Evolutionary conservation across 2,888 invertebrate genomes (phyloP), one percentile per base, ranked within the genome.

Genomic region (Metallyticus violacea): DNA sequence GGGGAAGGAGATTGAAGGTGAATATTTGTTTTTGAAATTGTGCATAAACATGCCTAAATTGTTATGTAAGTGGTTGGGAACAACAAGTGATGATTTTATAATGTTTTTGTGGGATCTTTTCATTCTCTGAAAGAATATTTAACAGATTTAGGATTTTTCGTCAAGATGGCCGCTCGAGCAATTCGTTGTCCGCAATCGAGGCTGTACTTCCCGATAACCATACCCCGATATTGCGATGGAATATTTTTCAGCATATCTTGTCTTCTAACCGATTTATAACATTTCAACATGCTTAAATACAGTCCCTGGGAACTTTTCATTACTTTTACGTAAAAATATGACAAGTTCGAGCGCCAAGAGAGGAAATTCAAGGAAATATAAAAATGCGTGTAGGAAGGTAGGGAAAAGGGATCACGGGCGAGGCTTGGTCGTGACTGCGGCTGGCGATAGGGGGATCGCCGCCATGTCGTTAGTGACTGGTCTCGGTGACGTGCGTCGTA

Each of bases 161-260:
- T 85, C 86, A 88, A 88, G 87, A 88, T 88, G 88, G 88, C 88
- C 79, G 88, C 87, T 86, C n/a, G 30, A 27, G 79, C 79, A 79
- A 82, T 79, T 29, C 81, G 85, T 85, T 87, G 87, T 80, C 86
- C 87, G 88, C 84, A 85, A 86, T 87, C 86, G 87, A 78, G 85
- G 85, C 86, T 83, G 85, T 85, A 82, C 80, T 86, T 79, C 86
- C 88, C 88, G 88, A 80, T 85, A 88, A 79, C 82, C 85, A 79
- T 85, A 62, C 40, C 85, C 81, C 81, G 79, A n/a, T 15, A 28
- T 29, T 85, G 40, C 85, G 85, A 85, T 85, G 80, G 27, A 76
- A 76, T 62, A 79, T 79, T 79, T 78, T 30, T 26, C 26, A 9
- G 9, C 26, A 22, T 30, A 26, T 7, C 26, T 76, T 27, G 4